A percentile compares a stretch with the other conserved stretches of the same genome.
These are phyloP conservation scores for Meles meles DNA, from an alignment of 2,113 vertebrate genomes.

Conservation along the genomic window DNA sequence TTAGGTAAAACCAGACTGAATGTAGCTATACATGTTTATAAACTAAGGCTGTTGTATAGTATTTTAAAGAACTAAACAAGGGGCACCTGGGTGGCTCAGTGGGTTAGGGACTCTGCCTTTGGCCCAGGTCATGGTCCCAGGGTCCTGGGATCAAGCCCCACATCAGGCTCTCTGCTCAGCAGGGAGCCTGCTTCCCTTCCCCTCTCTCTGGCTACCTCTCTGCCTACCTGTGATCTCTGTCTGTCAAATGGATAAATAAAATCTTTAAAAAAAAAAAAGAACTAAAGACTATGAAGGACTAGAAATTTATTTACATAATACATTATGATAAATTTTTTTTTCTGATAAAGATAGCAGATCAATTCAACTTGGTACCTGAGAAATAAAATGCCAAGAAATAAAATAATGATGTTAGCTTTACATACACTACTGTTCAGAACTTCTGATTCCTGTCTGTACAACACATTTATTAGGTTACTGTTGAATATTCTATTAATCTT, in stretches of 20 bases:
- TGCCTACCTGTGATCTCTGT: too few species aligned
- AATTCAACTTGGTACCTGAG: constrained; percentile 1
- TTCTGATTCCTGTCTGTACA: background rate
- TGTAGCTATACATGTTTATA: background rate
- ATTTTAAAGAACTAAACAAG: constrained; percentile 26
- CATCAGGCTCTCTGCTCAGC: too few species aligned
- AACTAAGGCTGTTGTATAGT: background rate
- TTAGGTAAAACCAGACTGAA: background rate
- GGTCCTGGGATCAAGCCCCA: too few species aligned
- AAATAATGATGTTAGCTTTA: background rate
- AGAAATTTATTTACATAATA: constrained; percentile 24
- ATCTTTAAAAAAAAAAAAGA: too few species aligned
- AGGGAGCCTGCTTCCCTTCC: too few species aligned
- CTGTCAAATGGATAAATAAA: too few species aligned
- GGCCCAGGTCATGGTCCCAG: too few species aligned
- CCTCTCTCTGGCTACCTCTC: too few species aligned
- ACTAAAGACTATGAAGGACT: background rate
- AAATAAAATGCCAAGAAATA: constrained; percentile 35
- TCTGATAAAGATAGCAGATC: background rate
- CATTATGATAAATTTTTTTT: background rate
- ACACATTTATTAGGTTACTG: background rate
- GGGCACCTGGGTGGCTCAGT: too few species aligned
- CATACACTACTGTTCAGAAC: background rate
- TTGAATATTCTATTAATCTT: background rate
- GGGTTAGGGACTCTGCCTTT: too few species aligned